Conservation (phyloP, 1,140 invertebrate genomes). For the Portunus trituberculatus region DNA sequence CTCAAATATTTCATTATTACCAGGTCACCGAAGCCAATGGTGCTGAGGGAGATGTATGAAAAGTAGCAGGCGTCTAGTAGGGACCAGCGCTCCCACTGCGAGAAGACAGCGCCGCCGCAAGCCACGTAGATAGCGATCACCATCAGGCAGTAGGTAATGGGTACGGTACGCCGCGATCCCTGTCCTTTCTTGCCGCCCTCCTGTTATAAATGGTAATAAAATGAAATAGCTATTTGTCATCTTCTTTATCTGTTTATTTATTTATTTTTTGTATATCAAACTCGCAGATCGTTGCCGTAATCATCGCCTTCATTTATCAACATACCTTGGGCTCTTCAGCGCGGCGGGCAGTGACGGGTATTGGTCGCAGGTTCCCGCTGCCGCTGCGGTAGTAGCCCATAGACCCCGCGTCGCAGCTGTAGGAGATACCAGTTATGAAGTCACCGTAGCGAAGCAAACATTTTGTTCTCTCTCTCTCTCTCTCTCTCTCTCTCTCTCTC, state of each 20-base stretch:
- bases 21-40: constrained; percentile 94
- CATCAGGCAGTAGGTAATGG: constrained; percentile 92
- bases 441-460: not conserved
- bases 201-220: not conserved
- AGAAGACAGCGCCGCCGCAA: constrained; percentile 92
- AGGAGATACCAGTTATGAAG: not conserved
- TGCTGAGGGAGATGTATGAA: constrained; percentile 95
- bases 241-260: not conserved
- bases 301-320: not conserved
- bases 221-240: not conserved
- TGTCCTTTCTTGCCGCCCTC: not conserved
- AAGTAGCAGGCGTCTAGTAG: constrained; percentile 95
- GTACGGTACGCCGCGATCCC: constrained; percentile 82
- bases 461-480: not conserved
- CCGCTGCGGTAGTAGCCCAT: constrained; percentile 78
- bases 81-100: constrained; percentile 91
- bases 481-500: not conserved
- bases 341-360: not conserved
- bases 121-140: constrained; percentile 92
- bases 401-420: constrained; percentile 76
- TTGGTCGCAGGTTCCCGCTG: constrained; percentile 78
- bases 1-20: constrained; percentile 85
- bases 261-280: not conserved
- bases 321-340: not conserved
- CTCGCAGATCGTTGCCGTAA: too few relatives aligned